phyloP scores from a whole-genome alignment of 2,113 vertebrate species.

The Myotis yumanensis region DNA sequence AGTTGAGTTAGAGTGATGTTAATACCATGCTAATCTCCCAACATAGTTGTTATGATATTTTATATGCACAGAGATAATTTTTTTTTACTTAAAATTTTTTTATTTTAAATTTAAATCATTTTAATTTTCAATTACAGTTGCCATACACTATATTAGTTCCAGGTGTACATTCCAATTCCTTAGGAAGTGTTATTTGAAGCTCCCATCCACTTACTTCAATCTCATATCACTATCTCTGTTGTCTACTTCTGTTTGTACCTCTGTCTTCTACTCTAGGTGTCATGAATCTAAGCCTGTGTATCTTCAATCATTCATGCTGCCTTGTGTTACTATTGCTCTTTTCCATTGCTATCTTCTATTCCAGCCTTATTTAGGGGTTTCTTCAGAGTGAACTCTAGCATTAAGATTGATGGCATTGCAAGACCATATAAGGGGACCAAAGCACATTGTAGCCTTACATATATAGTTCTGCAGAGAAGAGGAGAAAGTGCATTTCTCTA shows the following conservation, averaged over 20 bases:
- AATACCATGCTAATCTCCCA: not conserved
- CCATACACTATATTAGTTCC: no score
- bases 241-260: not conserved
- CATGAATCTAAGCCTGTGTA: not conserved
- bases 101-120: no score
- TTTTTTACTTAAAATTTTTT: not conserved
- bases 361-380: not conserved
- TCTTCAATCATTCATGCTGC: not conserved
- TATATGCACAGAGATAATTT: not conserved
- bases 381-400: not conserved
- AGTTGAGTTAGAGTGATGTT: constrained; percentile 12
- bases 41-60: not conserved
- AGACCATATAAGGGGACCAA: not conserved
- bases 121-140: no score
- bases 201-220: not conserved
- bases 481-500: not conserved
- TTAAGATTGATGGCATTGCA: not conserved
- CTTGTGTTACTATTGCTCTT: not conserved
- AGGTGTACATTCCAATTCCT: not conserved
- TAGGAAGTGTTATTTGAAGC: not conserved
- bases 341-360: not conserved
- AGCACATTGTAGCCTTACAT: not conserved
- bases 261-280: not conserved
- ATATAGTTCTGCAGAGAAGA: not conserved
- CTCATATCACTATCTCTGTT: not conserved